phyloP scores from a whole-genome alignment of 2,888 invertebrate species.

The Thumatha senex region DNA sequence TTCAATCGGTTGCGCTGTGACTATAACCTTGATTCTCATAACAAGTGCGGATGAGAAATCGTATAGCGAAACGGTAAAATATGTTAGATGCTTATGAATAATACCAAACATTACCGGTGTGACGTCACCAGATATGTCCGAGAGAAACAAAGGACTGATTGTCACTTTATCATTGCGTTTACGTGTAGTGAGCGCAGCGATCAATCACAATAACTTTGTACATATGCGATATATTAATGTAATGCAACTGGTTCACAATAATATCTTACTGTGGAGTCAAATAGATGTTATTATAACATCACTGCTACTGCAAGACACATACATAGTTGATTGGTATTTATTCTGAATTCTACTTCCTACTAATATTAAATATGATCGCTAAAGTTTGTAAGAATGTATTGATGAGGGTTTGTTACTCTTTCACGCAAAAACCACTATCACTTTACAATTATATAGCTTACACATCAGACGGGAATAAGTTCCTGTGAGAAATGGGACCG shows the following conservation, averaged over 20 bases:
- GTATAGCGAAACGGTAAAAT: conserved; percentile 10
- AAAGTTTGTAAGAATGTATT: no score
- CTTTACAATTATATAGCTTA: no score
- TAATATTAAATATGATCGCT: no score
- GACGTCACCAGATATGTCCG: conserved; percentile 36
- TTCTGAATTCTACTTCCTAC: no score
- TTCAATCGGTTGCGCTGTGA: not conserved
- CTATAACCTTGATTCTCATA: conserved; percentile 10
- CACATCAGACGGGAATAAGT: no score
- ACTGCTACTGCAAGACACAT: not conserved
- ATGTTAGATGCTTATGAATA: conserved; percentile 23
- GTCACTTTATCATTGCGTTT: conserved; percentile 30
- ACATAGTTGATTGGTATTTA: no score
- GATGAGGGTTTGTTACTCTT: no score
- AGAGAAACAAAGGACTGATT: conserved; percentile 45
- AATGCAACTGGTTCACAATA: not conserved
- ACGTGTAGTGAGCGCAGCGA: conserved; percentile 16
- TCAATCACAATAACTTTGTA: conserved; percentile 8
- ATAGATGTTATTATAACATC: not conserved
- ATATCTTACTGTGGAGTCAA: not conserved
- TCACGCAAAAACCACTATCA: no score
- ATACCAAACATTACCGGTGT: conserved; percentile 22
- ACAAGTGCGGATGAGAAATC: conserved; percentile 9
- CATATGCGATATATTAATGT: not conserved
- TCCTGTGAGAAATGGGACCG: no score